Evolutionary conservation across 2,113 vertebrate genomes (phyloP).

Genomic region (Guaruba guarouba): DNA sequence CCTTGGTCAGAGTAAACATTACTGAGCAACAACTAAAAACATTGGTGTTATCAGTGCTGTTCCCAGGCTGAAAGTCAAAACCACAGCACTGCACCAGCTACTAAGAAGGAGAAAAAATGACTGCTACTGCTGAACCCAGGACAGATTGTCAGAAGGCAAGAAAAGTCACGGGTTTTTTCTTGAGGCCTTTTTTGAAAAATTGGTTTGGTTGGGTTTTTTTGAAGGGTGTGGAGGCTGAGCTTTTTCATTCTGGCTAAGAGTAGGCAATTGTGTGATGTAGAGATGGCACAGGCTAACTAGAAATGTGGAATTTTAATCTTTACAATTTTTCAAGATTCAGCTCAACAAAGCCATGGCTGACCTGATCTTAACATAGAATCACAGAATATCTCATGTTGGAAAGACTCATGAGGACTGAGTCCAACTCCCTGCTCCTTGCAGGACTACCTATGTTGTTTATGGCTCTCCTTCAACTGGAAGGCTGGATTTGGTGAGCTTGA

Average conservation of each 20-base stretch:
- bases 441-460: background rate
- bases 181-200: background rate
- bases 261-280: background rate
- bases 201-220: background rate
- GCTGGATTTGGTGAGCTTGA: background rate
- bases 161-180: background rate
- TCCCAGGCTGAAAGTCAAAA: too few relatives aligned
- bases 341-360: background rate
- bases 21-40: too few relatives aligned
- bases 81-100: too few relatives aligned
- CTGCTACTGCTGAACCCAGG: too few relatives aligned
- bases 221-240: background rate
- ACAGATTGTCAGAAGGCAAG: background rate
- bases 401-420: background rate
- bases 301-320: background rate
- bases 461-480: background rate
- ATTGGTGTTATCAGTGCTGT: too few relatives aligned
- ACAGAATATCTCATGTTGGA: background rate
- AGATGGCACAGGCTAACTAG: background rate
- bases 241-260: background rate
- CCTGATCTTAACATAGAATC: background rate
- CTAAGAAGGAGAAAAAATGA: too few relatives aligned
- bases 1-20: too few relatives aligned
- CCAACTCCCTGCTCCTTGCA: background rate
- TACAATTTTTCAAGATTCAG: background rate